These are phyloP conservation scores for Erethizon dorsatum DNA, from an alignment of 2,797 vertebrate genomes.

Conservation along the genomic window DNA sequence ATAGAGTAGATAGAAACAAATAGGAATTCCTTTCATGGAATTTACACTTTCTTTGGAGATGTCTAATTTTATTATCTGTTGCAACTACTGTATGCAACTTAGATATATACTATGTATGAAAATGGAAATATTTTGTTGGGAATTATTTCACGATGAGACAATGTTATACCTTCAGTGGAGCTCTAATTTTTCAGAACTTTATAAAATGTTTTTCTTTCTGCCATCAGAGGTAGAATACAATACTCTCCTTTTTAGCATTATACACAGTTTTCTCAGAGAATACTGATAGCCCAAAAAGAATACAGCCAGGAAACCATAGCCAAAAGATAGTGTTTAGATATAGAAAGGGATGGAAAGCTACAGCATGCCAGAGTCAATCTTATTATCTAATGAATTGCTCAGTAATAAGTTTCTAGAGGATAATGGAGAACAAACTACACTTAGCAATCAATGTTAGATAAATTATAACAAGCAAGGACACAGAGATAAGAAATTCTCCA, in stretches of 20 bases:
- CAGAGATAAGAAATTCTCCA: neutral
- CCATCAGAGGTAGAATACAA: conserved; percentile 28
- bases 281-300: conserved; percentile 29
- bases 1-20: neutral
- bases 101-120: neutral
- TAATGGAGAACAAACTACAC: neutral
- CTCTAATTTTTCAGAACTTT: neutral
- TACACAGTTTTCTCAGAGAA: neutral
- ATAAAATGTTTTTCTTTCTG: conserved; percentile 42
- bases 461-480: neutral
- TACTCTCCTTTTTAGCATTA: neutral
- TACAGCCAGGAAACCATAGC: conserved; percentile 29
- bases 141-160: neutral
- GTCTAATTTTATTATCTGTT: neutral
- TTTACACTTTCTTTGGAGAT: neutral
- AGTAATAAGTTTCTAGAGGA: conserved; percentile 45
- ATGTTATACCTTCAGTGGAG: neutral
- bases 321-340: neutral
- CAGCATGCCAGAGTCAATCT: neutral
- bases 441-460: conserved; percentile 26
- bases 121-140: neutral
- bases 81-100: neutral
- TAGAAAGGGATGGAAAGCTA: conserved; percentile 17
- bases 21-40: neutral
- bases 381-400: conserved; percentile 4